Conservation (phyloP, 2,797 vertebrate species). For the Amblyraja radiata region DNA sequence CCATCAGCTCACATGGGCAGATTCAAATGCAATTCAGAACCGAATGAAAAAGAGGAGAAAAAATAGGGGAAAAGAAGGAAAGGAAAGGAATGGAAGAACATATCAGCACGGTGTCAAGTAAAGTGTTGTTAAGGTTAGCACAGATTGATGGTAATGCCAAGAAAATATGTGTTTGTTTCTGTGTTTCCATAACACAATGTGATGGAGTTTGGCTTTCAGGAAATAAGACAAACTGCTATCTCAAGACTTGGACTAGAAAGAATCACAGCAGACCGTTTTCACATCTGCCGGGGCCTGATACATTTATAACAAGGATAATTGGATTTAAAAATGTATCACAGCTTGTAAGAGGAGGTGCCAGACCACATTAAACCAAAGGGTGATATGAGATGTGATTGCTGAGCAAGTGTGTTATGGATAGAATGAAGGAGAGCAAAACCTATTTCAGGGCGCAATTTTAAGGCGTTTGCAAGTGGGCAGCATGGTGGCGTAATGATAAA, state of each 20-base stretch:
- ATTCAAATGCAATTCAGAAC: background rate
- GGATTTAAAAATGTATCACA: background rate
- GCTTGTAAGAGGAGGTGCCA: background rate
- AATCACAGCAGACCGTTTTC: background rate
- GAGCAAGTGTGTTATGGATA: background rate
- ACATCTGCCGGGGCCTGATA: background rate
- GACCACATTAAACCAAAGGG: background rate
- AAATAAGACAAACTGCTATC: background rate
- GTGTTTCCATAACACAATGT: background rate
- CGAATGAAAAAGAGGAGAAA: background rate
- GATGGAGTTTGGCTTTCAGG: background rate
- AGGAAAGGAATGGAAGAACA: background rate
- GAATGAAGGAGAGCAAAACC: background rate
- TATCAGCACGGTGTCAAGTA: background rate
- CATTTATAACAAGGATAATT: background rate
- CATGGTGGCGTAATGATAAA: no score
- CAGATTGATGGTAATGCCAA: background rate
- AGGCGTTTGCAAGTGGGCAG: background rate
- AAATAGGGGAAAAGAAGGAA: background rate
- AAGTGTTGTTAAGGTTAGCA: background rate
- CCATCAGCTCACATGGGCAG: background rate
- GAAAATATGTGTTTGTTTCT: background rate
- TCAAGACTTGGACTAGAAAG: background rate
- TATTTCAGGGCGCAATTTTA: background rate
- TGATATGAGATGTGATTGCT: background rate